Conservation (phyloP, 2,888 invertebrate genomes). For the Nebria salina region DNA sequence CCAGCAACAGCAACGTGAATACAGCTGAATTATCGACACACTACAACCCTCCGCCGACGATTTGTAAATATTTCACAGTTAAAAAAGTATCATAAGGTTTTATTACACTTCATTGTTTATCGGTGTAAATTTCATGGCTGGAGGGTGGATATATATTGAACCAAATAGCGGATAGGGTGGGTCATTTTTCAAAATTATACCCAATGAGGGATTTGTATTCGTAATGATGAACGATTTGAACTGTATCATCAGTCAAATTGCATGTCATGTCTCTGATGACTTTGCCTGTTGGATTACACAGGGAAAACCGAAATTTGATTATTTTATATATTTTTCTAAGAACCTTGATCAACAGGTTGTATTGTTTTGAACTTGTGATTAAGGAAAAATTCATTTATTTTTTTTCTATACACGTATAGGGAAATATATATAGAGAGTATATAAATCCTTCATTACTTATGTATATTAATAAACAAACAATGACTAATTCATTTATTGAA, state of each 20-base stretch:
- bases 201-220: neutral
- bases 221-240: neutral
- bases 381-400: neutral
- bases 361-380: neutral
- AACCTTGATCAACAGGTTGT: neutral
- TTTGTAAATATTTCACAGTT: slow-evolving; percentile 24
- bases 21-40: neutral
- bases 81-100: slow-evolving; percentile 10
- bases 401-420: neutral
- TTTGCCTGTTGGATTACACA: neutral
- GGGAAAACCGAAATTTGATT: neutral
- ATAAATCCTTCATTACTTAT: too few relatives aligned
- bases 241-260: neutral
- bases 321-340: neutral
- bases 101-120: slow-evolving; percentile 3
- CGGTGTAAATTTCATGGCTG: neutral
- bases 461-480: too few relatives aligned
- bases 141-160: neutral
- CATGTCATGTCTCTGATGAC: neutral
- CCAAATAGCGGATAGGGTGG: neutral
- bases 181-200: neutral
- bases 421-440: too few relatives aligned
- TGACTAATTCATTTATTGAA: too few relatives aligned
- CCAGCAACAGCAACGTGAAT: neutral
- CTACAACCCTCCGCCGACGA: slow-evolving; percentile 6